Percentiles rank a stretch among this genome's conserved stretches.
Evolutionary conservation across 2,888 invertebrate species (phyloP).

Genomic region (Noctua janthe): DNA sequence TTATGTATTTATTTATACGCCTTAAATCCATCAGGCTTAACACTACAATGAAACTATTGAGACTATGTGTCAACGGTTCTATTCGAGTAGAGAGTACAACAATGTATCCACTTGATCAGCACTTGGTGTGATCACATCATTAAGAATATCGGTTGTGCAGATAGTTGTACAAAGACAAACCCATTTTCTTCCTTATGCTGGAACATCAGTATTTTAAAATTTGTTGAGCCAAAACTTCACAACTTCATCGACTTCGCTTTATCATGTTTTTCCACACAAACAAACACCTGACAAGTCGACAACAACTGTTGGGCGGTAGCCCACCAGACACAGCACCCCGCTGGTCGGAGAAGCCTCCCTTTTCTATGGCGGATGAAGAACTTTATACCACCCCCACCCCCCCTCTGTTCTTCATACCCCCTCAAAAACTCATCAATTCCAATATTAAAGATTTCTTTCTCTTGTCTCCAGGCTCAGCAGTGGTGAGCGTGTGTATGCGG

Average conservation of each 20-base stretch:
- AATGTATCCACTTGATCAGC: not conserved
- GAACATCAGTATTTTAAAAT: not conserved
- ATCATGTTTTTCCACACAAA: not conserved
- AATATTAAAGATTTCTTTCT: not conserved
- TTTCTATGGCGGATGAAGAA: no score
- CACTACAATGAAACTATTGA: no score
- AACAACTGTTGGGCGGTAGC: no score
- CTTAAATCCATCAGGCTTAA: no score
- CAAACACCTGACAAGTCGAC: no score
- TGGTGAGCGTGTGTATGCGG: constrained; percentile 98
- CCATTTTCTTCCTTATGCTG: not conserved
- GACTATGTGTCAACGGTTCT: not conserved
- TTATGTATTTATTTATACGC: no score
- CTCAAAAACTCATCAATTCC: not conserved
- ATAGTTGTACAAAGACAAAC: not conserved
- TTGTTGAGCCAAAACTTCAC: no score
- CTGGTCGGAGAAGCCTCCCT: no score
- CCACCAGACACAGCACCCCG: no score
- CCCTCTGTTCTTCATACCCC: no score
- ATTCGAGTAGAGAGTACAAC: not conserved
- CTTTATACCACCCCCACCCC: no score
- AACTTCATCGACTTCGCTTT: no score
- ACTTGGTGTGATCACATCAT: not conserved
- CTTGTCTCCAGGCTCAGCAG: constrained; percentile 93
- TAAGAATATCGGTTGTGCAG: not conserved